Conservation (phyloP, 2,888 invertebrate species). For the Hypercompe scribonia region DNA sequence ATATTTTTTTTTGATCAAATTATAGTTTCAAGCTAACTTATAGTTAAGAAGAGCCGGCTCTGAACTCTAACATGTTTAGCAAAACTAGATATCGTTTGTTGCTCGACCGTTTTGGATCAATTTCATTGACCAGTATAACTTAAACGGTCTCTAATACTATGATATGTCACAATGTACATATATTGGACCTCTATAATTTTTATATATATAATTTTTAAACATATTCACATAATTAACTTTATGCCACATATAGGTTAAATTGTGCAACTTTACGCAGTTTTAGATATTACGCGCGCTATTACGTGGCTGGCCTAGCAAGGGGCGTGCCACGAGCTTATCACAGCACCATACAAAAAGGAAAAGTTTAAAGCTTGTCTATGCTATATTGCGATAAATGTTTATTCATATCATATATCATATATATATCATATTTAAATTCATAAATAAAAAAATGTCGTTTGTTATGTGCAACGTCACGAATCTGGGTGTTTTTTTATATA, state of each 20-base stretch:
- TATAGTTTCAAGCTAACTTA: background rate
- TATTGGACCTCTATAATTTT: too few relatives aligned
- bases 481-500: background rate
- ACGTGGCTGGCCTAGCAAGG: too few relatives aligned
- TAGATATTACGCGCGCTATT: background rate
- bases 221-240: too few relatives aligned
- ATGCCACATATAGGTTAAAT: too few relatives aligned
- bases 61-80: background rate
- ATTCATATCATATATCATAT: too few relatives aligned
- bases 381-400: too few relatives aligned
- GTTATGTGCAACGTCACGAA: background rate
- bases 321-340: background rate
- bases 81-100: background rate
- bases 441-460: background rate
- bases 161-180: too few relatives aligned
- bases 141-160: too few relatives aligned
- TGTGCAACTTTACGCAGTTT: background rate
- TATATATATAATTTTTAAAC: too few relatives aligned
- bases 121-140: too few relatives aligned
- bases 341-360: background rate
- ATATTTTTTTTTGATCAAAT: constrained; percentile 13
- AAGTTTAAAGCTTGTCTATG: background rate
- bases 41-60: background rate
- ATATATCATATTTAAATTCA: background rate
- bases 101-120: too few relatives aligned